Base-by-base conservation (phyloP, 2,797 vertebrate genomes). In the Cichlasoma orientale region DNA sequence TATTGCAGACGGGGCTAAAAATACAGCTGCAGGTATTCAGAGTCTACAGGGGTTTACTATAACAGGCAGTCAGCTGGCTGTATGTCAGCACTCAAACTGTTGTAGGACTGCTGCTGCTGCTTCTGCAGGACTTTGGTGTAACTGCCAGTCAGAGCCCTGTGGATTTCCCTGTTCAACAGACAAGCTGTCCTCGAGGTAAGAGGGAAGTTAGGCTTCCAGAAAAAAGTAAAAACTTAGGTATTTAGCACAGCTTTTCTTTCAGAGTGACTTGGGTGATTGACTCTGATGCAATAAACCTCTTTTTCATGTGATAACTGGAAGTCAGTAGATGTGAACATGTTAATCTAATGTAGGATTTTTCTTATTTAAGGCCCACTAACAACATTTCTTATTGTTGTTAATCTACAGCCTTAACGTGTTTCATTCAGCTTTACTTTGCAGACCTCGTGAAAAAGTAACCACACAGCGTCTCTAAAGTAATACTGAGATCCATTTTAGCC, bases 11-110 rank as follows among this genome's bases (percentile, higher is more conserved):
- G 71, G 75, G 78, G 84, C 90, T 94, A 93, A 90, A 93, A 93
- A 93, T 93, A 94, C 89, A 91, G 87, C 75, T 90, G 86, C 83
- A 81, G 83, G 86, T 88, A 79, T 90, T 91, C 78, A 78, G 88
- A 82, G 82, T 87, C 86, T 88, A 76, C 80, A 86, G 71, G 82
- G 84, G 84, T 86, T 89, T 89, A 84, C 87, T 90, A 91, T 89
- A 91, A 91, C 90, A 88, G 92, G 88, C 90, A 86, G 85, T 91
- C 84, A 90, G 90, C 89, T 93, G 87, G 85, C 82, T 74, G 72
- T 23, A 68, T 78, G 83, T 88, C 90, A 90, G 85, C 82, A 69
- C 85, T 81, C 76, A 75, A 56, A 80, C 81, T 78, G 80, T 75
- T 85, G 88, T 56, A 66, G 56, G 44, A 47, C 23, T 66, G 63